phyloP scores from a whole-genome alignment of 2,888 invertebrate species.

The Diaphora mendica region DNA sequence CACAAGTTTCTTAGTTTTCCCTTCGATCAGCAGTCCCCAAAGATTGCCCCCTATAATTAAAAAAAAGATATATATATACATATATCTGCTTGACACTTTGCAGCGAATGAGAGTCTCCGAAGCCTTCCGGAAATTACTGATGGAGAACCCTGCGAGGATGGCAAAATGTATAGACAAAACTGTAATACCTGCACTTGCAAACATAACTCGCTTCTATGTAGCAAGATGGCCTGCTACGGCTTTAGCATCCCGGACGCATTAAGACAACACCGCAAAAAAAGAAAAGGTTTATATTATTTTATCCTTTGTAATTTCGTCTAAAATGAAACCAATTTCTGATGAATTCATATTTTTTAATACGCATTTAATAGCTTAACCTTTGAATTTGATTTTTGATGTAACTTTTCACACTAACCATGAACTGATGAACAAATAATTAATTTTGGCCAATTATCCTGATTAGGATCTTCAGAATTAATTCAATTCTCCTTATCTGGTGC shows the following conservation, averaged over 20 bases:
- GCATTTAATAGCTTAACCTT: background rate
- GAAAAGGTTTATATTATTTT: slow-evolving; percentile 11
- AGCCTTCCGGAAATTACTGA: slow-evolving; percentile 59
- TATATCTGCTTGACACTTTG: slow-evolving; percentile 33
- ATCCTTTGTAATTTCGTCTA: background rate
- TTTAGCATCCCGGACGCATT: too few relatives aligned
- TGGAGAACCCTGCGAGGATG: slow-evolving; percentile 62
- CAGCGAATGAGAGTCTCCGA: slow-evolving; percentile 46
- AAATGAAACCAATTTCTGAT: background rate
- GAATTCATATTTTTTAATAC: background rate
- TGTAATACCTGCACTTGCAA: slow-evolving; percentile 75
- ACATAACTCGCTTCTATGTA: slow-evolving; percentile 64
- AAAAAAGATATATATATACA: too few relatives aligned
- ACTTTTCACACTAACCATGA: background rate
- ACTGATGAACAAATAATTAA: background rate
- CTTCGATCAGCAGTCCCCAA: too few relatives aligned
- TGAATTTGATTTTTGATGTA: background rate
- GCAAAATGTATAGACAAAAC: slow-evolving; percentile 61
- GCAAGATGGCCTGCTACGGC: slow-evolving; percentile 69
- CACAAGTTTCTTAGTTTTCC: too few relatives aligned
- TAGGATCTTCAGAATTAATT: background rate
- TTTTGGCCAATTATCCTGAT: background rate
- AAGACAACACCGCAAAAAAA: background rate
- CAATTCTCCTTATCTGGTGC: background rate
- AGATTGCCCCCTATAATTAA: too few relatives aligned